Conservation (phyloP, 2,797 vertebrate genomes). For the Chrysocyon brachyurus region DNA sequence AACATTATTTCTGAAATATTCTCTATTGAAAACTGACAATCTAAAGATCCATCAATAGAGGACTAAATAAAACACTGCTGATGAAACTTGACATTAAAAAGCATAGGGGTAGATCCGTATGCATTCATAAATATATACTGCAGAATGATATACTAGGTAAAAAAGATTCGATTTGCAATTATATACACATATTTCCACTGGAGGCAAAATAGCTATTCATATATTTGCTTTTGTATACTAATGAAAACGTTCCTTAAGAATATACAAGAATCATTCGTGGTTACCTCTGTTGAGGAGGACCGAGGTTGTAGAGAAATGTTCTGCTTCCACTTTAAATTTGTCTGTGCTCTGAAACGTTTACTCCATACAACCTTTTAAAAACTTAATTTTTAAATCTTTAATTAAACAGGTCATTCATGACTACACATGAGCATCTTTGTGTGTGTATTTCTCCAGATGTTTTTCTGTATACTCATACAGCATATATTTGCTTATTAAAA, state of each 20-base stretch:
- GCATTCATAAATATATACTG: background rate
- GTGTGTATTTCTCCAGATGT: background rate
- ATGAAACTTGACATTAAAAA: background rate
- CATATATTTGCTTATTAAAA: background rate
- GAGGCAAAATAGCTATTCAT: background rate
- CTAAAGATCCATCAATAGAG: background rate
- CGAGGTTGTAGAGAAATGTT: background rate
- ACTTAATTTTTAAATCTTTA: background rate
- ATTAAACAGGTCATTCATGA: background rate
- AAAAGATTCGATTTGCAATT: background rate
- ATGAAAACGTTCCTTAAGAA: background rate
- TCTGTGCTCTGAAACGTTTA: background rate
- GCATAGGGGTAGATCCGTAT: background rate
- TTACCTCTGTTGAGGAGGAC: background rate
- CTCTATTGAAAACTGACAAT: background rate
- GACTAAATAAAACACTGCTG: background rate
- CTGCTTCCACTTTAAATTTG: constrained; percentile 4
- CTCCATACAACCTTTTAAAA: background rate
- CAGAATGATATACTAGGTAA: background rate
- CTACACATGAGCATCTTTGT: background rate
- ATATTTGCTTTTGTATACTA: background rate
- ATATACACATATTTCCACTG: background rate
- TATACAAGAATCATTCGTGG: background rate
- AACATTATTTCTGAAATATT: background rate
- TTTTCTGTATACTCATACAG: background rate